These are phyloP conservation scores for Sarotherodon lohbergeri DNA, from an alignment of 2,113 vertebrate genomes.

Conservation along the genomic window DNA sequence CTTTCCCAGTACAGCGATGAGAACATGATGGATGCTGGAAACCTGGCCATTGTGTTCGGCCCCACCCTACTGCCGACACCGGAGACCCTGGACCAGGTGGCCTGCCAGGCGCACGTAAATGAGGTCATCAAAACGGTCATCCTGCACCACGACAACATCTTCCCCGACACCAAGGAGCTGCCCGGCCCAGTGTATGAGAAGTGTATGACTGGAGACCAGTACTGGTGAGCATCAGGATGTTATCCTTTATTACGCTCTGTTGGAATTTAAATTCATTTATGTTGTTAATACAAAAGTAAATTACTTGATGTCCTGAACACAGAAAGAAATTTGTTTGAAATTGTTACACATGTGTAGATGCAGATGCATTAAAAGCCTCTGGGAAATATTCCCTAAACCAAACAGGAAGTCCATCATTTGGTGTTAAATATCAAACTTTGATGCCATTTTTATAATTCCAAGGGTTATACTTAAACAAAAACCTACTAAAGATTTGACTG, in stretches of 20 bases:
- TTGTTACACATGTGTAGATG: neutral
- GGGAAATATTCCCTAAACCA: neutral
- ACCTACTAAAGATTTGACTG: neutral
- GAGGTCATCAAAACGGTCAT: conserved; percentile 98
- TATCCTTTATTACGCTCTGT: neutral
- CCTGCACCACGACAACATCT: conserved; percentile 94
- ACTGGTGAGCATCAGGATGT: conserved; percentile 81
- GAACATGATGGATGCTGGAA: conserved; percentile 99
- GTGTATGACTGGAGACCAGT: conserved; percentile 96
- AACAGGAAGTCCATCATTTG: neutral
- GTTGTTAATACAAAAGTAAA: neutral
- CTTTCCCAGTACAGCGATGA: conserved; percentile 98
- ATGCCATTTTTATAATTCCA: neutral
- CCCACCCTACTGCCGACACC: conserved; percentile 96
- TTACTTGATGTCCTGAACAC: neutral
- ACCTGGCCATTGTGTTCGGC: conserved; percentile 96
- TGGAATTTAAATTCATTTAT: neutral
- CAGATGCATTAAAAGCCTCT: neutral
- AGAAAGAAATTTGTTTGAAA: neutral
- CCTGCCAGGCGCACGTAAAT: conserved; percentile 96
- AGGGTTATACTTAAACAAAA: neutral
- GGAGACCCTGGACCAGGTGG: conserved; percentile 94
- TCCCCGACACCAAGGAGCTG: conserved; percentile 93
- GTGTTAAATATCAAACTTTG: neutral
- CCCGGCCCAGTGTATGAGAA: conserved; percentile 97